A percentile compares a stretch with the other conserved stretches of the same genome.
phyloP scores from a whole-genome alignment of 2,113 vertebrate genomes.

The Chauna torquata region DNA sequence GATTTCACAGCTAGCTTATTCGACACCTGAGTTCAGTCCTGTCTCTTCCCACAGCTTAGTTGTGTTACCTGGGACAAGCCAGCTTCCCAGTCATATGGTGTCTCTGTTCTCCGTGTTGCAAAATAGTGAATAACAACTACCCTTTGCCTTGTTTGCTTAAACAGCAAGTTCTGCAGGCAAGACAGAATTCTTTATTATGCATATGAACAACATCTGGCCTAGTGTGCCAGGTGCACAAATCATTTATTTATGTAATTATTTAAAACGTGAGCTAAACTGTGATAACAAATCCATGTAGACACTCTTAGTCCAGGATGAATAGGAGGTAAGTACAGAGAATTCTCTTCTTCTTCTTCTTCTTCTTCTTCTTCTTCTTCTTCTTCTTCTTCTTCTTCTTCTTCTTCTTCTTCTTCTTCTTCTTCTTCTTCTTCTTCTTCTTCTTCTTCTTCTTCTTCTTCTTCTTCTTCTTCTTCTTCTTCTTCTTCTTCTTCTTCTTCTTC shows the following conservation, averaged over 20 bases:
- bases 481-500: too few relatives aligned
- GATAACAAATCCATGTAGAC: conserved; percentile 46
- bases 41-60: neutral
- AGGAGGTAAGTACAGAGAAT: neutral
- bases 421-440: too few relatives aligned
- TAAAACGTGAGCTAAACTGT: conserved; percentile 19
- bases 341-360: neutral
- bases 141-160: conserved; percentile 25
- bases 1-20: neutral
- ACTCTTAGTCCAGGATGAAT: neutral
- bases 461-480: too few relatives aligned
- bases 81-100: neutral
- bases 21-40: neutral
- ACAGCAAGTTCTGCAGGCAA: conserved; percentile 11
- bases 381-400: too few relatives aligned
- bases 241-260: conserved; percentile 62
- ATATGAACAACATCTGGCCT: conserved; percentile 53
- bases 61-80: neutral
- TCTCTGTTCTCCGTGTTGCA: neutral
- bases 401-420: too few relatives aligned
- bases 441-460: too few relatives aligned
- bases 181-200: conserved; percentile 46
- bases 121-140: neutral
- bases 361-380: too few relatives aligned
- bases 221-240: conserved; percentile 49